Conservation (phyloP, 2,888 invertebrate species). For the Ochlodes sylvanus region DNA sequence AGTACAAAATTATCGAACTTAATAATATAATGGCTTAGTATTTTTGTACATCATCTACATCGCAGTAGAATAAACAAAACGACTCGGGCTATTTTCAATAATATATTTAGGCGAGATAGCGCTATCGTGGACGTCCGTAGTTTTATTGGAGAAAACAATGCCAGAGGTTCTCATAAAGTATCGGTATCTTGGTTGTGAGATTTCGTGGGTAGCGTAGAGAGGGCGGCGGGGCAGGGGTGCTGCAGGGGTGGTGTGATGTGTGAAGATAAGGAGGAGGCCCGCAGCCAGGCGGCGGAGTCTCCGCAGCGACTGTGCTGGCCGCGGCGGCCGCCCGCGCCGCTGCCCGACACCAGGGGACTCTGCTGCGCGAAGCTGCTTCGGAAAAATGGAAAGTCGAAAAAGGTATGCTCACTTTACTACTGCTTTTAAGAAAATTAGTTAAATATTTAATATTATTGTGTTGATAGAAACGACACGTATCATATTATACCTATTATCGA, state of each 20-base stretch:
- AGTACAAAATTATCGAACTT: slow-evolving; percentile 81
- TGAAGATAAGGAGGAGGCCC: slow-evolving; percentile 78
- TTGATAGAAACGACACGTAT: too few species aligned
- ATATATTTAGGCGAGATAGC: slow-evolving; percentile 69
- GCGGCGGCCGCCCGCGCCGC: slow-evolving; percentile 76
- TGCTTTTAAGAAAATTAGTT: too few species aligned
- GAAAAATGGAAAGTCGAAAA: slow-evolving; percentile 93
- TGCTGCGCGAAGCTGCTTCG: slow-evolving; percentile 92
- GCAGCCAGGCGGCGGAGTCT: slow-evolving; percentile 70
- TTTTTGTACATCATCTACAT: slow-evolving; percentile 40
- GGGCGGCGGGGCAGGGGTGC: slow-evolving; percentile 25
- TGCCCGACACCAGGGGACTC: slow-evolving; percentile 90
- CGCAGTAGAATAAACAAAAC: slow-evolving; percentile 49
- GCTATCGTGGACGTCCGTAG: slow-evolving; percentile 62
- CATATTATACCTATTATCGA: too few species aligned
- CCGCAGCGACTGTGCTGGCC: slow-evolving; percentile 76
- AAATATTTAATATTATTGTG: too few species aligned
- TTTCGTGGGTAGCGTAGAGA: slow-evolving; percentile 64
- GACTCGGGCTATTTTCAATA: slow-evolving; percentile 63
- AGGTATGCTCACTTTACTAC: slow-evolving; percentile 74
- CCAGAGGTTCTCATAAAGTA: slow-evolving; percentile 76
- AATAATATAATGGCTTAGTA: slow-evolving; percentile 46
- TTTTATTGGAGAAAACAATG: slow-evolving; percentile 77
- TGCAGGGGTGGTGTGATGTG: slow-evolving; percentile 67
- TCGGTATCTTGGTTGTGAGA: slow-evolving; percentile 78